phyloP scores from a whole-genome alignment of 2,113 vertebrate species.

The Fulica atra region DNA sequence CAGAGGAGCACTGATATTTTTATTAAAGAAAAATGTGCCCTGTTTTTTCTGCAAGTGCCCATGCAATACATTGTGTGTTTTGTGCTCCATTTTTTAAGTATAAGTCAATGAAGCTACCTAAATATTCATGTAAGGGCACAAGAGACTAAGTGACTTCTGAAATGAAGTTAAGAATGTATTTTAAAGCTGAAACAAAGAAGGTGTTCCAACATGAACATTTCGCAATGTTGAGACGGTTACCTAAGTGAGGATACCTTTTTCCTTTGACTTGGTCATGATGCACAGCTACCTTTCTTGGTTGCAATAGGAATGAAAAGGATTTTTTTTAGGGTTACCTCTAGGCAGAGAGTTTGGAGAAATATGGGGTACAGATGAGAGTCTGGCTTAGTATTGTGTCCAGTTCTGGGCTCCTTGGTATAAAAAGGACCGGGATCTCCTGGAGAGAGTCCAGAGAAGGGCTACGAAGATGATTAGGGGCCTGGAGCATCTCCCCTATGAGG shows the following conservation, averaged over 20 bases:
- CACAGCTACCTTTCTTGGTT: background rate
- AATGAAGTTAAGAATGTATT: background rate
- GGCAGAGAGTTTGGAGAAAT: background rate
- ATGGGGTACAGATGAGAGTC: background rate
- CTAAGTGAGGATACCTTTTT: background rate
- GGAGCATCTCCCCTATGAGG: too few species aligned
- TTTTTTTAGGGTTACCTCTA: background rate
- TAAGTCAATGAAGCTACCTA: background rate
- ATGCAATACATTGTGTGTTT: background rate
- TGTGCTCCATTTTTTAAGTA: background rate
- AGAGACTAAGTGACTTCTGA: background rate
- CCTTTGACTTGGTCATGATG: background rate
- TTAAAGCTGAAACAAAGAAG: background rate
- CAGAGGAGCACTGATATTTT: background rate
- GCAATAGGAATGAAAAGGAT: background rate
- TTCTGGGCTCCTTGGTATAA: too few species aligned
- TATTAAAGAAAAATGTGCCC: background rate
- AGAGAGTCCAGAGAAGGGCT: too few species aligned
- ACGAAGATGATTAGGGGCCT: too few species aligned
- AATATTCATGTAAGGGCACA: background rate
- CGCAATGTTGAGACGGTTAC: background rate
- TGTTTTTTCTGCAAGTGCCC: background rate
- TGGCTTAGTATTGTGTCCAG: too few species aligned
- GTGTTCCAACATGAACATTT: background rate
- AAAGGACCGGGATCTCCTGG: too few species aligned